Base-by-base conservation (phyloP, 2,113 vertebrate genomes). In the Nannobrachium achirus region DNA sequence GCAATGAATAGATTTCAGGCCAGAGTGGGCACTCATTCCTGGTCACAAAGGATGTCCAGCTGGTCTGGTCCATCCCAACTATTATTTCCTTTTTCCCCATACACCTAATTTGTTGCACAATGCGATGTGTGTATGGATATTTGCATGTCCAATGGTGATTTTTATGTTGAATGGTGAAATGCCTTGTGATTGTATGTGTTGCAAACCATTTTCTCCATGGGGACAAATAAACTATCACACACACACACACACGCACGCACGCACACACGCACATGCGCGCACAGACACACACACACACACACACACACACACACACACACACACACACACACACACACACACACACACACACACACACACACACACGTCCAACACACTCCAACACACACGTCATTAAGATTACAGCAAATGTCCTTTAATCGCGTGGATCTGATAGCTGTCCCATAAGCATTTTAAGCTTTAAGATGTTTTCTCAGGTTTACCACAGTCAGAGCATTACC, bases 1-100 rank as follows among this genome's bases (percentile, higher is more conserved):
- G 73, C 62, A 19, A 16, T n/a, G 66, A 68, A 57, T 41, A 40
- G 44, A 71, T 75, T 80, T 55, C 51, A 71, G 63, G 56, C 48
- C 64, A 63, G 48, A 71, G 59, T 55, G 63, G 66, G 15, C 66
- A 59, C 19, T 15, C 52, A 33, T 42, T 33, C 25, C 25, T 33
- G 25, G 25, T 33, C 25, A 33, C 25, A 33, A 33, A 33, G 25
- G 25, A 33, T 33, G 25, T 33, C 25, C 25, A 33, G 25, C 25
- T 33, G 25, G 25, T 33, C 25, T 33, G 1, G 1, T 33, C 25
- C 25, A 33, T 33, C 25, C 25, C 1, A 33, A 33, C 25, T 33
- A 33, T 33, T 33, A 33, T 33, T 33, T 4, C 25, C 1, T 33
- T 33, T 33, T 33, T 33, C 25, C 25, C 25, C 25, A 33, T 33